These are phyloP conservation scores for Tribolium madens DNA, from an alignment of 1,140 invertebrate genomes.

Conservation along the genomic window DNA sequence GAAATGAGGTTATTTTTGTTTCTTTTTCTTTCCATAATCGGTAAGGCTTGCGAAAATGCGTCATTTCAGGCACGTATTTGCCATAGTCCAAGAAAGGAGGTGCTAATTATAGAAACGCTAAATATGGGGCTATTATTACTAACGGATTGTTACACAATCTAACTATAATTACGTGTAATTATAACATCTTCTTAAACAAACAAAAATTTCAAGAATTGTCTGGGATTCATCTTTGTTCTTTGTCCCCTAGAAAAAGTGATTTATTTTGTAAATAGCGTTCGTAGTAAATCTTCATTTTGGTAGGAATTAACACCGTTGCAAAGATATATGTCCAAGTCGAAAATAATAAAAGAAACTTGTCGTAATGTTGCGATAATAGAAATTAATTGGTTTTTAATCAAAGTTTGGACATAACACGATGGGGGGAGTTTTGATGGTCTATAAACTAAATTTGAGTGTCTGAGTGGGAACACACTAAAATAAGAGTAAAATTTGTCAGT, in stretches of 20 bases:
- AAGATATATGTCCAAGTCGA: too few relatives aligned
- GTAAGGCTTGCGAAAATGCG: slow-evolving; percentile 36
- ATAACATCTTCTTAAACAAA: background rate
- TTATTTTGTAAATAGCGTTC: background rate
- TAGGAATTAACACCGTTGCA: background rate
- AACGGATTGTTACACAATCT: slow-evolving; percentile 10
- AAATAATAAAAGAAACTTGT: background rate
- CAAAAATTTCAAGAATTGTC: background rate
- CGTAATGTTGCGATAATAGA: background rate
- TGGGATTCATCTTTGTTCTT: background rate
- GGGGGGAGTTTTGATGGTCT: background rate
- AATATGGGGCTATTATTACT: slow-evolving; percentile 6
- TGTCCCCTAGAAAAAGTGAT: background rate
- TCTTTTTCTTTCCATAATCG: background rate
- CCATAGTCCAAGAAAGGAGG: slow-evolving; percentile 14
- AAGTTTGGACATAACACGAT: background rate
- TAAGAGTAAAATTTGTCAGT: too few relatives aligned
- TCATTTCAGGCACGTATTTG: slow-evolving; percentile 22
- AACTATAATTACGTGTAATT: background rate
- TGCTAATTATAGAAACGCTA: slow-evolving; percentile 39
- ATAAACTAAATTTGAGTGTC: background rate
- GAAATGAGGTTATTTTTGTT: too few relatives aligned
- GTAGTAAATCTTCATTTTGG: background rate
- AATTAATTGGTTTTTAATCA: background rate
- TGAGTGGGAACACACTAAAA: background rate